These are phyloP conservation scores for Rhorus exstirpatorius DNA, from an alignment of 2,888 invertebrate species.

Conservation along the genomic window DNA sequence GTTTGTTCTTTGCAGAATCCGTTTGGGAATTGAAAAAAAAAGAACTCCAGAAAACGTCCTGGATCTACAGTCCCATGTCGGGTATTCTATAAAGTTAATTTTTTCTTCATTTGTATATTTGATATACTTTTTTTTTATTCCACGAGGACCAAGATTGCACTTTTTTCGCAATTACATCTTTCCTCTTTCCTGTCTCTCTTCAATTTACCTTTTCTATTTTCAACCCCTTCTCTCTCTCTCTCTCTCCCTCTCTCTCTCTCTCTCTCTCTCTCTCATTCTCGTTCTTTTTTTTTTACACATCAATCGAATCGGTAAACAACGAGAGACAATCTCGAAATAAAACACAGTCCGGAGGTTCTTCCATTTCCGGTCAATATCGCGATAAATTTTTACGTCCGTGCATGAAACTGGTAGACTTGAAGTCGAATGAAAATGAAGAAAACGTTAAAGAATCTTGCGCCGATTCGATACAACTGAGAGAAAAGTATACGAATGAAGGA, in stretches of 20 bases:
- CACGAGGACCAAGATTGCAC: conserved; percentile 14
- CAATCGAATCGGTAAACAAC: conserved; percentile 42
- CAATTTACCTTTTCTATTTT: conserved; percentile 11
- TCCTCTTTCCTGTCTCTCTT: conserved; percentile 14
- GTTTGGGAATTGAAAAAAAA: neutral
- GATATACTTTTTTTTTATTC: neutral
- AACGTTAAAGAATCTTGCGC: conserved; percentile 8
- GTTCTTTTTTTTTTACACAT: no score
- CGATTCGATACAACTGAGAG: conserved; percentile 2
- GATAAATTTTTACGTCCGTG: no score
- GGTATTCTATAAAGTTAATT: neutral
- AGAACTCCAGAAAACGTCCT: neutral
- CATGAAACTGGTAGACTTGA: conserved; percentile 13
- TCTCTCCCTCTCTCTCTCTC: neutral
- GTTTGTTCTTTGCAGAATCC: no score
- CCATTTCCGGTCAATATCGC: conserved; percentile 30
- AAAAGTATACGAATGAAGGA: neutral
- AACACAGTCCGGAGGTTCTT: conserved; percentile 4
- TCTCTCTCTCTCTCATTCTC: conserved; percentile 8
- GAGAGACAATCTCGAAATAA: conserved; percentile 42
- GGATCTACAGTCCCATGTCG: no score
- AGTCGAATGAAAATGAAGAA: conserved; percentile 31
- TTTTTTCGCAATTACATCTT: conserved; percentile 45
- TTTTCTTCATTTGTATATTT: neutral
- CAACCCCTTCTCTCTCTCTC: no score